Evolutionary conservation across 2,888 invertebrate species (phyloP).

Genomic region (Osmoderma eremita): DNA sequence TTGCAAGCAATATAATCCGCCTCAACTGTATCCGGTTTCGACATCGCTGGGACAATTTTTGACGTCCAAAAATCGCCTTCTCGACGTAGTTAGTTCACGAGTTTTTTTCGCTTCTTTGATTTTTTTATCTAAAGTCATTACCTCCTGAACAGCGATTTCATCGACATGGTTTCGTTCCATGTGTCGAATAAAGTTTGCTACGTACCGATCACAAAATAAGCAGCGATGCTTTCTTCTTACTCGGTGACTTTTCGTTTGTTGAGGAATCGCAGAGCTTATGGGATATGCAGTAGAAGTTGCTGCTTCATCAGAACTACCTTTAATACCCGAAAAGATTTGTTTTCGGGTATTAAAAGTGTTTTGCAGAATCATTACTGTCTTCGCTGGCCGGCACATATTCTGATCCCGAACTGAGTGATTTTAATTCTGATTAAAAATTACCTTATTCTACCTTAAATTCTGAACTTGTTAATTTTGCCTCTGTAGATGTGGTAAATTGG

Average conservation of each 20-base stretch:
- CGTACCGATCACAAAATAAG: slow-evolving; percentile 28
- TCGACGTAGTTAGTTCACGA: slow-evolving; percentile 41
- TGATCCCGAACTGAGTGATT: slow-evolving; percentile 4
- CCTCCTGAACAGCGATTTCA: slow-evolving; percentile 38
- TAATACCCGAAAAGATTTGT: too few relatives aligned
- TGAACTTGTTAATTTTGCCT: not conserved
- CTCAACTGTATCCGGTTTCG: not conserved
- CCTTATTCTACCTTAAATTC: not conserved
- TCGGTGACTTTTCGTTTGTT: not conserved
- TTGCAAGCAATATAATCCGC: slow-evolving; percentile 39
- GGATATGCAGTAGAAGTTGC: too few relatives aligned
- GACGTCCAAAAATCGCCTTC: slow-evolving; percentile 43
- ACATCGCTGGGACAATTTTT: slow-evolving; percentile 37
- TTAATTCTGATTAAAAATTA: not conserved
- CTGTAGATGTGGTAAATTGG: not conserved
- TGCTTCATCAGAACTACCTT: too few relatives aligned
- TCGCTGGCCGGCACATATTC: slow-evolving; percentile 9
- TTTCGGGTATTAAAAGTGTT: too few relatives aligned
- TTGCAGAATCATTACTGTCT: slow-evolving; percentile 14
- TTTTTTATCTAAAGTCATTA: slow-evolving; percentile 32
- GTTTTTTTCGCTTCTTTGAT: slow-evolving; percentile 39
- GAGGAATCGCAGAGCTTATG: too few relatives aligned
- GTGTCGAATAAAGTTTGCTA: slow-evolving; percentile 38
- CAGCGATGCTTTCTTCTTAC: slow-evolving; percentile 11
- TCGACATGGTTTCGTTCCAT: slow-evolving; percentile 39